Conservation (phyloP, 2,888 invertebrate genomes). For the Acanthopleura granulata region DNA sequence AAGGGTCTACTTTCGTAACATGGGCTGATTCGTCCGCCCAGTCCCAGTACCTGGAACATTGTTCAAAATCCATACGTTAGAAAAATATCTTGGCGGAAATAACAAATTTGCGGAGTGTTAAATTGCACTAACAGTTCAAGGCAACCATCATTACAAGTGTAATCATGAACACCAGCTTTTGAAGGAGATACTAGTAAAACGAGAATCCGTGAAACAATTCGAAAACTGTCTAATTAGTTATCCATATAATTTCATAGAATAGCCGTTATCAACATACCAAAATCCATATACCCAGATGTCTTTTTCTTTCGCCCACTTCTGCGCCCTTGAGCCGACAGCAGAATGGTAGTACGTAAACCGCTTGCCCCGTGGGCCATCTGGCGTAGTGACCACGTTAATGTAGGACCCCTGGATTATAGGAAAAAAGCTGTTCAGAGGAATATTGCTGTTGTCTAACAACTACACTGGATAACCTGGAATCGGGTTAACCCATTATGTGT, state of each 20-base stretch:
- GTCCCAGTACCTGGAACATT: constrained; percentile 38
- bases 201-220: too few relatives aligned
- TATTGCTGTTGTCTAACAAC: background rate
- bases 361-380: constrained; percentile 35
- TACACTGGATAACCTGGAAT: too few relatives aligned
- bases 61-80: too few relatives aligned
- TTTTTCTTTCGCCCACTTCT: constrained; percentile 23
- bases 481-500: too few relatives aligned
- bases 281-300: constrained; percentile 46
- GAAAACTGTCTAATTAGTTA: too few relatives aligned
- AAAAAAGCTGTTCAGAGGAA: background rate
- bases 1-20: constrained; percentile 29
- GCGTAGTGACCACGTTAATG: constrained; percentile 36
- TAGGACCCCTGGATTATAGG: constrained; percentile 33
- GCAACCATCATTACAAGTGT: too few relatives aligned
- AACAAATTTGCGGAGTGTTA: too few relatives aligned
- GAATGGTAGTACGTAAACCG: constrained; percentile 32
- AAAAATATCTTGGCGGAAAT: too few relatives aligned
- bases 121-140: too few relatives aligned
- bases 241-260: too few relatives aligned
- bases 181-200: too few relatives aligned
- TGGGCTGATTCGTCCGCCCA: constrained; percentile 41
- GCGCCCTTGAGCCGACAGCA: background rate
- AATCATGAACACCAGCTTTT: too few relatives aligned
- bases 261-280: constrained; percentile 34